These are phyloP conservation scores for Glandiceps talaboti DNA, from an alignment of 53 echinoderm and acorn worm genomes.

Conservation along the genomic window DNA sequence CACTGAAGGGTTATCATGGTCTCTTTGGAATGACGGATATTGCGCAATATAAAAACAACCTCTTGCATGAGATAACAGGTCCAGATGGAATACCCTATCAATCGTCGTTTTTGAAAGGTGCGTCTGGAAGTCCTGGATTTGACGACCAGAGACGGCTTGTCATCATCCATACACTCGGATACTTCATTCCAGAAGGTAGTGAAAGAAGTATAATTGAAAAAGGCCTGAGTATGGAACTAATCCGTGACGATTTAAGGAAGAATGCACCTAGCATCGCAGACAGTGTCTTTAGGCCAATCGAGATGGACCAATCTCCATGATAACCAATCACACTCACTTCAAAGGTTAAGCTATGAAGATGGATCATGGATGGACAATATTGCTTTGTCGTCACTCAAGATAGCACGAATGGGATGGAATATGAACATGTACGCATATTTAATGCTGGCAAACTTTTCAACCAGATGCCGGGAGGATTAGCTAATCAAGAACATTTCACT, in stretches of 20 bases:
- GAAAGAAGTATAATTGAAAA: background rate
- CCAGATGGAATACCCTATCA: background rate
- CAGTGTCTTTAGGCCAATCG: background rate
- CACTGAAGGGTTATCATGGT: background rate
- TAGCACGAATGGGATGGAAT: too few species aligned
- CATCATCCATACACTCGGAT: background rate
- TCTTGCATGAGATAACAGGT: background rate
- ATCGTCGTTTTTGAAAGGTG: background rate
- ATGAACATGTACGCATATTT: too few species aligned
- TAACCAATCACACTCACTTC: too few species aligned
- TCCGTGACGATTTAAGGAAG: background rate
- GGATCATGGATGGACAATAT: too few species aligned
- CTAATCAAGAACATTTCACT: too few species aligned
- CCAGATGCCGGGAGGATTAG: too few species aligned
- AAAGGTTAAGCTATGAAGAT: too few species aligned
- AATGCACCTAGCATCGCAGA: background rate
- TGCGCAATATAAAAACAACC: background rate
- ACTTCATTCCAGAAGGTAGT: background rate
- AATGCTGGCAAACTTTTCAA: too few species aligned
- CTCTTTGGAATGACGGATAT: background rate
- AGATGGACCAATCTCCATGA: too few species aligned
- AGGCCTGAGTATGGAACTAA: background rate
- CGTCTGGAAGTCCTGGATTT: background rate
- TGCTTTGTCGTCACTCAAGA: too few species aligned
- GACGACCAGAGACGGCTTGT: background rate